phyloP scores from a whole-genome alignment of 1,140 invertebrate species.

The Bombus difficillimus region DNA sequence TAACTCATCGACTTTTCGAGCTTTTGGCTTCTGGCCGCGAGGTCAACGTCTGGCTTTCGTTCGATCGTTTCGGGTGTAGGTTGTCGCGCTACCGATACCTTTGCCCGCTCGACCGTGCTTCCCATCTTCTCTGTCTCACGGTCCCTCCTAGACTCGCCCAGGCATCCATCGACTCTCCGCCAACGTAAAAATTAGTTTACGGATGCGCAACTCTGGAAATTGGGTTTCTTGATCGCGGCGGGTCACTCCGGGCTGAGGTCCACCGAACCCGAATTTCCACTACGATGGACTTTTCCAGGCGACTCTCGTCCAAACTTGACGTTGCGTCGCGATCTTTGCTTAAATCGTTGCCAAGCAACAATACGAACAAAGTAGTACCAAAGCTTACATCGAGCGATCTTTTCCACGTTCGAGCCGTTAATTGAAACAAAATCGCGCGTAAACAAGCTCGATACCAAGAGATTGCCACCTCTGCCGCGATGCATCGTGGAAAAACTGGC shows the following conservation, averaged over 20 bases:
- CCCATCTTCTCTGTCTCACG: not conserved
- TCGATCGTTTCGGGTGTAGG: not conserved
- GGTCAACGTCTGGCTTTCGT: not conserved
- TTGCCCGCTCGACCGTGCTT: constrained; percentile 40
- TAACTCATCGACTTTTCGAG: constrained; percentile 37
- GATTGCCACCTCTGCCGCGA: no score
- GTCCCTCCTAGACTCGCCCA: not conserved
- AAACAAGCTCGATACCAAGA: not conserved
- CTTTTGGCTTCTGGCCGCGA: constrained; percentile 30
- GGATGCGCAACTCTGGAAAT: constrained; percentile 3
- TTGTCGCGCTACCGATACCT: not conserved
- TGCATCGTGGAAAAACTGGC: not conserved
- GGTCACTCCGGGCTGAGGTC: not conserved
- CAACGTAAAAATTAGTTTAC: constrained; percentile 28
- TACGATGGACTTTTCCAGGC: not conserved
- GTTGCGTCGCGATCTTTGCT: no score
- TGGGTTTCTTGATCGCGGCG: not conserved
- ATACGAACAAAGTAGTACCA: no score
- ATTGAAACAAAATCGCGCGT: no score
- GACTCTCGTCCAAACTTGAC: no score
- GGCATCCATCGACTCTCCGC: no score
- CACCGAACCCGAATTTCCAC: not conserved
- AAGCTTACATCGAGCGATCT: no score
- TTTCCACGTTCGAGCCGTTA: no score
- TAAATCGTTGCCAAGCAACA: no score